Conservation (phyloP, 2,888 invertebrate species). For the Lepidonotus clava region DNA sequence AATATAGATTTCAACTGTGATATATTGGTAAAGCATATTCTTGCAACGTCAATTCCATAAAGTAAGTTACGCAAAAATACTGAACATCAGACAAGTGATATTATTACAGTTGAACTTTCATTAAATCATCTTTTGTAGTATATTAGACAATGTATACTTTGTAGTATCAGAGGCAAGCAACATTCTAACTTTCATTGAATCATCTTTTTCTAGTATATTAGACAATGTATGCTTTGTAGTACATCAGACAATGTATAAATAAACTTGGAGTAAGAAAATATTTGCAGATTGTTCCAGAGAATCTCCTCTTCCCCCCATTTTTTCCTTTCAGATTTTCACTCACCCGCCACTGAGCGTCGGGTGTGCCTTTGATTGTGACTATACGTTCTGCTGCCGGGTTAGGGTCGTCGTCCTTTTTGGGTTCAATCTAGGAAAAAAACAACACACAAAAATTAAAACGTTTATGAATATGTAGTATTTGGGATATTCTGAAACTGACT, state of each 20-base stretch:
- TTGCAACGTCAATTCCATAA: too few relatives aligned
- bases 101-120: background rate
- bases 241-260: background rate
- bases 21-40: too few relatives aligned
- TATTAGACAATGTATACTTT: background rate
- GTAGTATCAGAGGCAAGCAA: background rate
- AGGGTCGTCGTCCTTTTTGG: slow-evolving; percentile 83
- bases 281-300: too few relatives aligned
- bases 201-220: background rate
- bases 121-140: background rate
- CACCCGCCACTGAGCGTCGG: slow-evolving; percentile 97
- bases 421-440: slow-evolving; percentile 69
- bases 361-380: slow-evolving; percentile 94
- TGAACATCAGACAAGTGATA: too few relatives aligned
- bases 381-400: slow-evolving; percentile 89
- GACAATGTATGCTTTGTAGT: background rate
- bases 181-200: background rate
- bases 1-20: too few relatives aligned
- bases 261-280: too few relatives aligned
- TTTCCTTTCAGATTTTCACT: too few relatives aligned
- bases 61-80: too few relatives aligned
- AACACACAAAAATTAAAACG: background rate
- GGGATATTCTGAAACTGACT: too few relatives aligned
- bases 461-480: too few relatives aligned
- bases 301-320: too few relatives aligned